Base-by-base conservation (phyloP, 2,888 invertebrate species). In the Campaea margaritaria region DNA sequence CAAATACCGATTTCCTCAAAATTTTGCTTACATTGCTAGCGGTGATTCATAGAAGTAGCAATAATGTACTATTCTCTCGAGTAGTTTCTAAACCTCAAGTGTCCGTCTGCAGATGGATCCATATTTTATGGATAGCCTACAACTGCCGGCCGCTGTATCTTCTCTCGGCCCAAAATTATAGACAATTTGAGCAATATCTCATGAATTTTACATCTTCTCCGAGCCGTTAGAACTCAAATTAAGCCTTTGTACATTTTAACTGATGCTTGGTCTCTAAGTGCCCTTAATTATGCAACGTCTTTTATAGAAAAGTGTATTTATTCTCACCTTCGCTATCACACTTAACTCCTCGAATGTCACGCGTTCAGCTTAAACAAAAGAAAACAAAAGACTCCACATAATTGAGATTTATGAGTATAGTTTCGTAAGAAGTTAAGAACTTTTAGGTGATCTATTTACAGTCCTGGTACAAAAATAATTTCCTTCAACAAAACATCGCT, bases 201-300 rank as follows among this genome's bases (percentile, higher is more conserved):
- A 52, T 58, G 51, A 58, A 52, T 58, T 28, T 52, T 52, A 52
- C 47, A 58, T 58, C 42, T 58, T 38, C 34, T 36, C n/a, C 15
- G 27, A 36, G 36, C 42, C 49, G 44, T 56, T 56, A 27, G 38
- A 36, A 36, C 43, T 55, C 43, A 48, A 55, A 43, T 34, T 27
- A 38, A 21, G 28, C 41, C 46, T 44, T 46, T 58, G 58, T 58
- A 36, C 27, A 52, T 58, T 41, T 58, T 50, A 58, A 51, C 50
- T 46, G 50, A n/a, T 50, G 21, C 44, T 21, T 46, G 34, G 45
- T 34, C 39, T 36, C 14, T 39, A 13, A 50, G 38, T 31, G 39
- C 31, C 39, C 8, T 21, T 50, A 38, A 49, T 50, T 45, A 45
- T 42, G 21, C 42, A 36, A 41, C 41, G n/a, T 41, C 14, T 27